Evolutionary conservation across 1,140 invertebrate species (phyloP).

Genomic region (Sesamia nonagrioides): DNA sequence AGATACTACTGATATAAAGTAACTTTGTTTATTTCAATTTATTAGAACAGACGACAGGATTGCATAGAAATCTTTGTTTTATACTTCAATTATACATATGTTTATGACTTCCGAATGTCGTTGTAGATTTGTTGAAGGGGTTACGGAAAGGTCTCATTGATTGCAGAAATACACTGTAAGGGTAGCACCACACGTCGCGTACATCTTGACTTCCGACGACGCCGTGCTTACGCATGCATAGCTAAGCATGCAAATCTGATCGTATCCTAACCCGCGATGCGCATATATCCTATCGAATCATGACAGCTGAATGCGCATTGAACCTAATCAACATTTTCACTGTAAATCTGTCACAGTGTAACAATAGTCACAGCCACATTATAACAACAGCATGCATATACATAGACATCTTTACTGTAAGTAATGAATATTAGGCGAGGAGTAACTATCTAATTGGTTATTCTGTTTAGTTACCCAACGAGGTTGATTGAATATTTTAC

Average conservation of each 20-base stretch:
- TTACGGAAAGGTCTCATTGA: conserved; percentile 17
- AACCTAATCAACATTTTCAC: conserved; percentile 23
- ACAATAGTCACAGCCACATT: neutral
- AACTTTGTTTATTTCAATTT: conserved; percentile 16
- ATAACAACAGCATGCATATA: neutral
- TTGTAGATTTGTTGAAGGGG: conserved; percentile 28
- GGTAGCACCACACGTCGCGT: conserved; percentile 11
- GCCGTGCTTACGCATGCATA: conserved; percentile 34
- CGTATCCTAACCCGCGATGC: conserved; percentile 7
- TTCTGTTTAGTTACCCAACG: conserved; percentile 73
- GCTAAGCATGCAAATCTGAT: conserved; percentile 15
- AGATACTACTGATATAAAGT: neutral
- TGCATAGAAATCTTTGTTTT: conserved; percentile 29
- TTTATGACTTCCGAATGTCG: conserved; percentile 37
- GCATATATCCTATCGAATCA: conserved; percentile 10
- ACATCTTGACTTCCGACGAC: conserved; percentile 18
- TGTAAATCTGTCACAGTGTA: neutral
- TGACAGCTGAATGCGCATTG: conserved; percentile 18
- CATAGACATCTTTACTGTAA: conserved; percentile 18
- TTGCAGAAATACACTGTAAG: conserved; percentile 32
- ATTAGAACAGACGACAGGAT: conserved; percentile 1
- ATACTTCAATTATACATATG: conserved; percentile 13
- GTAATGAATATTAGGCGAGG: conserved; percentile 54
- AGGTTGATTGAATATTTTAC: conserved; percentile 75
- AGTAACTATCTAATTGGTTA: conserved; percentile 68